Evolutionary conservation across 2,888 invertebrate genomes (phyloP).

Genomic region (Anthophora plumipes): DNA sequence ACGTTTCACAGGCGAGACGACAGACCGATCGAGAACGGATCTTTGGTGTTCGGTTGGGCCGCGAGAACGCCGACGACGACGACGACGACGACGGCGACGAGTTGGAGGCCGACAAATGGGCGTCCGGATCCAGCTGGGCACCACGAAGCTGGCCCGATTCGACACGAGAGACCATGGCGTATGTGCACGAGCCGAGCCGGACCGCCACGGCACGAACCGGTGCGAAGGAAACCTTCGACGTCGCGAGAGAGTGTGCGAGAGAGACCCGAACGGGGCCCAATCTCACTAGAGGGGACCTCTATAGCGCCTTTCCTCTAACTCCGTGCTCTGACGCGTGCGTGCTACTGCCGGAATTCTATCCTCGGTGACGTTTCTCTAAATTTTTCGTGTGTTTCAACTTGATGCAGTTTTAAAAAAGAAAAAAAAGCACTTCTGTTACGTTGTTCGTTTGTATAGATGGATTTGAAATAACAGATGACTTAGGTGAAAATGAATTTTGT

Average conservation of each 20-base stretch:
- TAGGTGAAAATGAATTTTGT: not conserved
- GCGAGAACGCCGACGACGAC: slow-evolving; percentile 49
- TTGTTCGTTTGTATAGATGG: not conserved
- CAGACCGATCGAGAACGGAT: slow-evolving; percentile 56
- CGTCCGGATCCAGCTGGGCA: slow-evolving; percentile 67
- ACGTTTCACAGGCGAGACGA: slow-evolving; percentile 56
- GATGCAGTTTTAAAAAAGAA: too few relatives aligned
- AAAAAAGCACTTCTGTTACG: too few relatives aligned
- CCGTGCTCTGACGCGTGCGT: slow-evolving; percentile 28
- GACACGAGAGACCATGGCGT: slow-evolving; percentile 71
- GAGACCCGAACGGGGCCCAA: slow-evolving; percentile 70
- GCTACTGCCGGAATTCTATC: slow-evolving; percentile 24
- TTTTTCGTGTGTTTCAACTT: not conserved
- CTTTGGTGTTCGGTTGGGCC: slow-evolving; percentile 39
- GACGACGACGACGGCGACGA: slow-evolving; percentile 39
- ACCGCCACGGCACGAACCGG: slow-evolving; percentile 68
- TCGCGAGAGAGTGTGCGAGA: slow-evolving; percentile 66
- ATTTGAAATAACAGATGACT: not conserved
- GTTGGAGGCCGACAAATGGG: slow-evolving; percentile 51
- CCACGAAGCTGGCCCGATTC: slow-evolving; percentile 68
- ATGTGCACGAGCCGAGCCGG: slow-evolving; percentile 67
- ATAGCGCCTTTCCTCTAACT: slow-evolving; percentile 66
- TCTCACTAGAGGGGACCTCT: slow-evolving; percentile 71
- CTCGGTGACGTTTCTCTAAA: not conserved
- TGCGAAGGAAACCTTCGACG: slow-evolving; percentile 66